phyloP scores from a whole-genome alignment of 2,797 vertebrate species.

The Poliocrania exsul region DNA sequence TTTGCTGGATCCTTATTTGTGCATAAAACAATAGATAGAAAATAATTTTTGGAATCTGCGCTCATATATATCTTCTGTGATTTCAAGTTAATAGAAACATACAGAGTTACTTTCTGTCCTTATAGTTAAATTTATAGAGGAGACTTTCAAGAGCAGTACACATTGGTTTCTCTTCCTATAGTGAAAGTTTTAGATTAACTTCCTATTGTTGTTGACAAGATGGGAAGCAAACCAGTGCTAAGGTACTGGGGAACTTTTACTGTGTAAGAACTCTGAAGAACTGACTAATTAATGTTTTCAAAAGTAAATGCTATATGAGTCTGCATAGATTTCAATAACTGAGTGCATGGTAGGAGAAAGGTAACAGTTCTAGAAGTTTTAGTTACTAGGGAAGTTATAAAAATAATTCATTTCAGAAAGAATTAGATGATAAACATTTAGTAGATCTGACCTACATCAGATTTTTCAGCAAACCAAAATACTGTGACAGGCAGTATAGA shows the following conservation, averaged over 20 bases:
- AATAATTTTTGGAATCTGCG: background rate
- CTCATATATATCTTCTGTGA: fast-evolving
- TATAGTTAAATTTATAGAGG: background rate
- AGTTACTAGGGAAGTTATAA: background rate
- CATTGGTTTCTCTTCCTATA: background rate
- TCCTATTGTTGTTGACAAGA: background rate
- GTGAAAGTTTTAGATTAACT: background rate
- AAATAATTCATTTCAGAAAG: background rate
- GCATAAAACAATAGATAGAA: background rate
- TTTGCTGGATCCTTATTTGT: background rate
- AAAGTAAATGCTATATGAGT: background rate
- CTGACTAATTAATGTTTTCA: background rate
- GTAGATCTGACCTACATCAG: background rate
- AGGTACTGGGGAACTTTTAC: background rate
- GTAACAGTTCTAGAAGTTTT: background rate
- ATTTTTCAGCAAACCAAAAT: background rate
- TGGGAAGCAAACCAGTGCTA: background rate
- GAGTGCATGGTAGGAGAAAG: background rate
- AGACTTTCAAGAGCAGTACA: background rate
- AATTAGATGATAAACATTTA: background rate
- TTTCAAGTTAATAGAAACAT: background rate
- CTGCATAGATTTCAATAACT: background rate
- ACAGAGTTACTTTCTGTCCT: background rate
- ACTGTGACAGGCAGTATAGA: background rate
- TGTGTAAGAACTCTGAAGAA: background rate